Base-by-base conservation (phyloP, 1,140 invertebrate genomes). In the Latrodectus geometricus region DNA sequence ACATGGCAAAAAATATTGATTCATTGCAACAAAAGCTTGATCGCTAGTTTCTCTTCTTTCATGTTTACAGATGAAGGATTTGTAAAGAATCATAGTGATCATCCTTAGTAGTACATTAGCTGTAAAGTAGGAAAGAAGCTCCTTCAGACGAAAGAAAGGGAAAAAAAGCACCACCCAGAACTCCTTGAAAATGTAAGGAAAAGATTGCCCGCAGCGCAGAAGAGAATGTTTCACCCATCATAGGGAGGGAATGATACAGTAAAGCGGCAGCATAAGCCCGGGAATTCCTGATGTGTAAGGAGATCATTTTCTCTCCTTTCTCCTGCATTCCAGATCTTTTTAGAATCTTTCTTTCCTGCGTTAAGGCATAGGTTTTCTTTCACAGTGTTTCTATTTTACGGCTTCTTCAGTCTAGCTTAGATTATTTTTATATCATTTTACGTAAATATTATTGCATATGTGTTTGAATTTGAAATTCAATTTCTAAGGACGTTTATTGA, bases 71-170 rank as follows among this genome's bases (percentile, higher is more conserved):
- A 11, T 68, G 12, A 54, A 81, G 15, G 68, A n/a, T 56, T 81
- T 48, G 68, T 23, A 20, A 21, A 81, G 65, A 50, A 65, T 54
- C 76, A 68, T 54, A 72, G 69, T 72, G 68, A 81, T 81, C 79
- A 81, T 48, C 68, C 79, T 21, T 81, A 69, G 50, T 70, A 72
- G 50, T 68, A 54, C 79, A 81, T 81, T 81, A 81, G 79, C 21
- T 56, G 79, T 17, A 50, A 72, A 70, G 79, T 54, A 70, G 79
- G 69, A 81, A 81, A 66, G 49, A 81, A 72, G 35, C 79, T 50
- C 54, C 69, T 70, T 69, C 66, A 68, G 48, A 54, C n/a, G 69
- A 17, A n/a, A 61, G 54, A 61, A 61, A 61, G 17, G 17, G 8
- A 35, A 61, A 17, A 61, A 17, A 61, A 61, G 54, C 11, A 4